phyloP scores from a whole-genome alignment of 92 coral and sea anemone species.

The Diadumene lineata region DNA sequence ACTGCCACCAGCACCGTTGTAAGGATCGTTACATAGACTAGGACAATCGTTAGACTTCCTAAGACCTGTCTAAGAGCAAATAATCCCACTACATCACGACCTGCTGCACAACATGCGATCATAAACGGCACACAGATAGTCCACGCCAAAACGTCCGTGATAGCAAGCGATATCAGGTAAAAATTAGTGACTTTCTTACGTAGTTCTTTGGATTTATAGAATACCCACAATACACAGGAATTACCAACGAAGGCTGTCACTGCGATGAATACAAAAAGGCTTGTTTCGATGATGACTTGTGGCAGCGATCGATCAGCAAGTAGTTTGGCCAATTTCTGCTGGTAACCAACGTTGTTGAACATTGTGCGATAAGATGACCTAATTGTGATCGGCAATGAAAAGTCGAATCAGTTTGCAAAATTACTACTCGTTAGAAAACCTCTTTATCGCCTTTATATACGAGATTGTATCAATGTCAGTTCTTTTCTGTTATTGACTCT shows the following conservation, averaged over 20 bases:
- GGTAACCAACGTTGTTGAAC: not conserved
- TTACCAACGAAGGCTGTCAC: constrained; percentile 28
- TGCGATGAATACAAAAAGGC: constrained; percentile 17
- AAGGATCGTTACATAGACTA: constrained; percentile 20
- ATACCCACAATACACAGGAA: constrained; percentile 24
- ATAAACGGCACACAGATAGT: constrained; percentile 15
- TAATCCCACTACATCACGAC: constrained; percentile 1
- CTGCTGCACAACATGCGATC: not conserved
- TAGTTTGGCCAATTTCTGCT: not conserved
- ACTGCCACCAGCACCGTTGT: constrained; percentile 27
- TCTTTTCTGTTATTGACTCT: no score
- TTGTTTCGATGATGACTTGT: constrained; percentile 16
- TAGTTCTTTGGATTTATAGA: constrained; percentile 20
- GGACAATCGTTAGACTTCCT: not conserved
- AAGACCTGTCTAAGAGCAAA: not conserved
- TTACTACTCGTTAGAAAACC: no score
- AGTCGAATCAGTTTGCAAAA: no score
- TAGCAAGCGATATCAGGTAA: constrained; percentile 31
- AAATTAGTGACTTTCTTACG: constrained; percentile 20
- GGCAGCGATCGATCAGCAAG: not conserved
- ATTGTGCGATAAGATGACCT: no score
- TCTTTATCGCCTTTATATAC: no score
- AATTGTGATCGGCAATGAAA: no score
- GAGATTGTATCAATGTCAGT: no score
- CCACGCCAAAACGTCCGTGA: constrained; percentile 19